A percentile compares a stretch with the other conserved stretches of the same genome.
phyloP scores from a whole-genome alignment of 2,888 invertebrate genomes.

The Microchrysa polita region DNA sequence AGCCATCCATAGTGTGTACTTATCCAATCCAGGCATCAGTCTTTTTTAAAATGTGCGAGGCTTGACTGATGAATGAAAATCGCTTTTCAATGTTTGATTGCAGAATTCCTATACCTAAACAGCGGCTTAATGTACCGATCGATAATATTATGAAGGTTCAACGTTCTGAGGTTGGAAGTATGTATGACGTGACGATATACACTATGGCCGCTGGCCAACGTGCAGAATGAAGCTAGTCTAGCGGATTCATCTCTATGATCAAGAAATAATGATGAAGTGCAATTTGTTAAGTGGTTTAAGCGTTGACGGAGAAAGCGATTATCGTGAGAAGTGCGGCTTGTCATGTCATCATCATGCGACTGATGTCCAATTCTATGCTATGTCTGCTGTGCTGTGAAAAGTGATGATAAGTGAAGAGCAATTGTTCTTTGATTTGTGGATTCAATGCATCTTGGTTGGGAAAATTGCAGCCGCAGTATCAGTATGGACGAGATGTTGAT shows the following conservation, averaged over 20 bases:
- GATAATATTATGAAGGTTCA: too few relatives aligned
- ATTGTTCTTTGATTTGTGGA: slow-evolving; percentile 39
- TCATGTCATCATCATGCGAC: slow-evolving; percentile 37
- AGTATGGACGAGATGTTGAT: too few relatives aligned
- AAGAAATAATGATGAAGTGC: slow-evolving; percentile 39
- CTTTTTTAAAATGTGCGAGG: slow-evolving; percentile 27
- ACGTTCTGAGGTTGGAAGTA: slow-evolving; percentile 23
- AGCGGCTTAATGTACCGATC: slow-evolving; percentile 23
- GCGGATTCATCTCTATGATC: slow-evolving; percentile 39
- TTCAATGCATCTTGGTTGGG: slow-evolving; percentile 21
- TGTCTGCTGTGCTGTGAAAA: slow-evolving; percentile 37
- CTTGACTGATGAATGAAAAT: slow-evolving; percentile 43
- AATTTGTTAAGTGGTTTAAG: slow-evolving; percentile 44
- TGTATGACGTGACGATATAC: too few relatives aligned
- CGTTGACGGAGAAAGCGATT: slow-evolving; percentile 44
- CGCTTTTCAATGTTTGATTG: slow-evolving; percentile 44
- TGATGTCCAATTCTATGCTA: slow-evolving; percentile 32
- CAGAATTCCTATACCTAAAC: slow-evolving; percentile 7
- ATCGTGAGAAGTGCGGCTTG: slow-evolving; percentile 42
- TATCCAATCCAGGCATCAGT: slow-evolving; percentile 37
- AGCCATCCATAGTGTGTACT: too few relatives aligned
- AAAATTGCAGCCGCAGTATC: slow-evolving; percentile 1
- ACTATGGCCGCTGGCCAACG: slow-evolving; percentile 11
- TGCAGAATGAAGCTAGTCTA: slow-evolving; percentile 19
- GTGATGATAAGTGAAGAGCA: slow-evolving; percentile 43